Evolutionary conservation across 2,797 vertebrate genomes (phyloP).

Genomic region (Tiaroga cobitis): DNA sequence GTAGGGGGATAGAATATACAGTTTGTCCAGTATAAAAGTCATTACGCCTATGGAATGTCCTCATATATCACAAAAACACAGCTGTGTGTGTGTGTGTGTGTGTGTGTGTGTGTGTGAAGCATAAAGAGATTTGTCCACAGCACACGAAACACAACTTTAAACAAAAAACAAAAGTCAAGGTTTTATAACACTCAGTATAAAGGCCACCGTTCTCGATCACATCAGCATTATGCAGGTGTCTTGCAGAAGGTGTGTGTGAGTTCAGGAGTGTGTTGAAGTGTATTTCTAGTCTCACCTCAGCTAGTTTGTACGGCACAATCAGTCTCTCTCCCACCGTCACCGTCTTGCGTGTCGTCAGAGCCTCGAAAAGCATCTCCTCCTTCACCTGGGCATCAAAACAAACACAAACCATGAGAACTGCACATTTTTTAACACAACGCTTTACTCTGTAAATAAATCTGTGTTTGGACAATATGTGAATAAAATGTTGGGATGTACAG

Average conservation of each 20-base stretch:
- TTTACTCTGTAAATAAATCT: no score
- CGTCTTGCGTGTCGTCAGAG: slow-evolving; percentile 94
- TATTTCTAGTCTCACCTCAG: slow-evolving; percentile 82
- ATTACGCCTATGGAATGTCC: no score
- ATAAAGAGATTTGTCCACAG: neutral
- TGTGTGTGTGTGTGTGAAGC: no score
- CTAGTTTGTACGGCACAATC: slow-evolving; percentile 92
- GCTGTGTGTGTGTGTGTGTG: no score
- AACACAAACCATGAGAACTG: neutral
- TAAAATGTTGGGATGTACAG: neutral
- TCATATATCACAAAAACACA: no score
- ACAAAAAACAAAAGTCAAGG: neutral
- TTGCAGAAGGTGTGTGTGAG: neutral
- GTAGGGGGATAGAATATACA: no score
- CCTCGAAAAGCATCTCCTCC: slow-evolving; percentile 97
- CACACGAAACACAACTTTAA: neutral
- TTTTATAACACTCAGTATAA: no score
- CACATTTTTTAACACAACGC: neutral
- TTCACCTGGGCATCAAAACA: slow-evolving; percentile 82
- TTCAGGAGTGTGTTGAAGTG: neutral
- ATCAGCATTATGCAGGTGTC: no score
- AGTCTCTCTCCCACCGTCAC: slow-evolving; percentile 97
- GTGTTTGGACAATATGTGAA: neutral
- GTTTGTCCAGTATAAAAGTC: no score
- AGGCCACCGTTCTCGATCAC: no score